Evolutionary conservation across 92 coral and sea anemone species (phyloP).

Genomic region (Diadumene lineata): DNA sequence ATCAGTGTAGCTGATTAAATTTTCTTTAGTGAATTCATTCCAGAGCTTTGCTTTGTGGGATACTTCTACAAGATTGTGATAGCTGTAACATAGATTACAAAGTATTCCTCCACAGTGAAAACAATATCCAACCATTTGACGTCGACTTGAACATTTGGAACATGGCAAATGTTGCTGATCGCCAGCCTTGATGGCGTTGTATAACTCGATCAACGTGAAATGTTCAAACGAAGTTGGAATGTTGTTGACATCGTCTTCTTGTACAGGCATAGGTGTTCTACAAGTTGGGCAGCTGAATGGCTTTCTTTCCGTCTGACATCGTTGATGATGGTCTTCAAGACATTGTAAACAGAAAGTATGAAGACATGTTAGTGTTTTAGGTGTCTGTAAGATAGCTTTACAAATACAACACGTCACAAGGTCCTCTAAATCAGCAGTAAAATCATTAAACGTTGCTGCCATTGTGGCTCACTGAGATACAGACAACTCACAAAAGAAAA

Average conservation of each 20-base stretch:
- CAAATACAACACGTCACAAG: background rate
- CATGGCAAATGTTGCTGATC: conserved; percentile 2
- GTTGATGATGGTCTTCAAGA: background rate
- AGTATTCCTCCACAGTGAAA: conserved; percentile 18
- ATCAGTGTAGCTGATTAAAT: background rate
- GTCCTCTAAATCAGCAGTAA: background rate
- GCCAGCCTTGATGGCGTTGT: background rate
- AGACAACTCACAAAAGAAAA: too few species aligned
- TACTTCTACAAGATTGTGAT: background rate
- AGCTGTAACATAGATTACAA: conserved; percentile 1
- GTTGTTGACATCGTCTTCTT: conserved; percentile 11
- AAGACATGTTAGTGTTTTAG: conserved; percentile 16
- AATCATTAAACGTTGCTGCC: background rate
- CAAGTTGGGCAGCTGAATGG: conserved; percentile 3
- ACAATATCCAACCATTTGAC: conserved; percentile 3
- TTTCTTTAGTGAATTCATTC: conserved; percentile 9
- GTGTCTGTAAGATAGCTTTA: background rate
- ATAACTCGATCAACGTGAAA: background rate
- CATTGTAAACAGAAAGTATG: conserved; percentile 13
- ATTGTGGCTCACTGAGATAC: background rate
- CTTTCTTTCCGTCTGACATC: background rate
- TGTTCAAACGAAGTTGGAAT: conserved; percentile 9
- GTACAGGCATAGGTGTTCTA: background rate
- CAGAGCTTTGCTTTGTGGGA: background rate
- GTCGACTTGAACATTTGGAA: background rate